phyloP scores from a whole-genome alignment of 2,113 vertebrate species.

The Pollimyrus isidori region DNA sequence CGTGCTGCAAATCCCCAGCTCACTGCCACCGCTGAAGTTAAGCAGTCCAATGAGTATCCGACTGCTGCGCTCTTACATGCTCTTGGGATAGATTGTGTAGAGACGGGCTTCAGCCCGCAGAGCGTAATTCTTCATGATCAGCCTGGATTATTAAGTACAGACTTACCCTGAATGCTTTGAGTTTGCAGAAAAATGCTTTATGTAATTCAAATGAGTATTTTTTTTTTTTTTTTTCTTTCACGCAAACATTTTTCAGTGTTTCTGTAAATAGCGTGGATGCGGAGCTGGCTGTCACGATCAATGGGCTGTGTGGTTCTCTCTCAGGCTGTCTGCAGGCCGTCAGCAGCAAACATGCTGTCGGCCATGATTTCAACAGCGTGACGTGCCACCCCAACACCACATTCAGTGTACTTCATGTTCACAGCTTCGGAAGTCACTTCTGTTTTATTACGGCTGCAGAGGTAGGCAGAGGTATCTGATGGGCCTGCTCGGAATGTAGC shows the following conservation, averaged over 20 bases:
- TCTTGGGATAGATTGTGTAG: background rate
- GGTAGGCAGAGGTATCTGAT: slow-evolving; percentile 30
- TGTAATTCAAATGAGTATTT: background rate
- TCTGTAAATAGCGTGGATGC: background rate
- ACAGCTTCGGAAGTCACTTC: background rate
- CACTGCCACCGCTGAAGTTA: background rate
- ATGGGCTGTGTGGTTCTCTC: background rate
- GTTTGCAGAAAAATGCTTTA: background rate
- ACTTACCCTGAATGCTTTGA: background rate
- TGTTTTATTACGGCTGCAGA: background rate
- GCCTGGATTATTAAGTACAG: background rate
- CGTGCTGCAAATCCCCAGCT: background rate
- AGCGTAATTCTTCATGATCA: background rate
- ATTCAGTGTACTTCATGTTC: background rate
- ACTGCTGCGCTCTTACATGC: background rate
- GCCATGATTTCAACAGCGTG: background rate
- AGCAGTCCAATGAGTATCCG: background rate
- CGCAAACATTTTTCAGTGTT: background rate
- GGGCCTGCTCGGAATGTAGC: slow-evolving; percentile 31
- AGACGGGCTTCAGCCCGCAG: background rate
- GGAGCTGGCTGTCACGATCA: background rate
- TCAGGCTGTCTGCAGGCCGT: background rate
- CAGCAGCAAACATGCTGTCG: background rate
- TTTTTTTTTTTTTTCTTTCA: background rate
- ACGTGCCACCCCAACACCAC: background rate